These are phyloP conservation scores for Tenthredo scrophulariae DNA, from an alignment of 2,888 invertebrate genomes.

Conservation along the genomic window DNA sequence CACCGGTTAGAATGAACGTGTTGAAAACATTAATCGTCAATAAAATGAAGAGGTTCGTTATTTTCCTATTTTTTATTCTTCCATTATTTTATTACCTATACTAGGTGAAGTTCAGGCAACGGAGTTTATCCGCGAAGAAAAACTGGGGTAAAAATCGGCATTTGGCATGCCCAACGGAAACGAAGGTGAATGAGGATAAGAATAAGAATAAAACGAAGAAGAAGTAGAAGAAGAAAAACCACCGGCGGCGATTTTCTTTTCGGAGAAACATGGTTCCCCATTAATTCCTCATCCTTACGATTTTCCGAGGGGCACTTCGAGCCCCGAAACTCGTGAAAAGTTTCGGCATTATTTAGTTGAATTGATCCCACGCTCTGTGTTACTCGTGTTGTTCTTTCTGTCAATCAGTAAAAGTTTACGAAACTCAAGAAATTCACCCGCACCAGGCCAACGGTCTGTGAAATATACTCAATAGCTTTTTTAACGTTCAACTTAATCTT, in stretches of 20 bases:
- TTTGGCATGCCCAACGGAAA: not conserved
- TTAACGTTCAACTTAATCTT: not conserved
- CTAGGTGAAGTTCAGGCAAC: not conserved
- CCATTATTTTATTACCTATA: no score
- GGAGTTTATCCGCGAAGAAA: not conserved
- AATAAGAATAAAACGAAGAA: not conserved
- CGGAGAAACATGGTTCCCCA: conserved; percentile 22
- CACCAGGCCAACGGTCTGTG: not conserved
- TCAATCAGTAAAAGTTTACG: not conserved
- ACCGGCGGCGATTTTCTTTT: conserved; percentile 29
- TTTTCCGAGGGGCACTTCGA: not conserved
- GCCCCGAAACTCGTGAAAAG: conserved; percentile 11
- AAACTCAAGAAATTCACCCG: not conserved
- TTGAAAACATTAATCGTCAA: not conserved
- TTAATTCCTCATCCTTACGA: conserved; percentile 43
- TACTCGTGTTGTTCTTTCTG: conserved; percentile 37
- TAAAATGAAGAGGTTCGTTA: not conserved
- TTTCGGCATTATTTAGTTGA: conserved; percentile 43
- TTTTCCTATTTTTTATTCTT: not conserved
- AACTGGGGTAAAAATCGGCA: not conserved
- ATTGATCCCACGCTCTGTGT: conserved; percentile 17
- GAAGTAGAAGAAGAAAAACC: conserved; percentile 9
- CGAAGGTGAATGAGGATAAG: not conserved
- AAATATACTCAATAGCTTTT: not conserved
- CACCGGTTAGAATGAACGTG: not conserved